Percentiles rank a stretch among this genome's conserved stretches.
Conservation (phyloP, 2,888 invertebrate genomes). For the Homarus gammarus region DNA sequence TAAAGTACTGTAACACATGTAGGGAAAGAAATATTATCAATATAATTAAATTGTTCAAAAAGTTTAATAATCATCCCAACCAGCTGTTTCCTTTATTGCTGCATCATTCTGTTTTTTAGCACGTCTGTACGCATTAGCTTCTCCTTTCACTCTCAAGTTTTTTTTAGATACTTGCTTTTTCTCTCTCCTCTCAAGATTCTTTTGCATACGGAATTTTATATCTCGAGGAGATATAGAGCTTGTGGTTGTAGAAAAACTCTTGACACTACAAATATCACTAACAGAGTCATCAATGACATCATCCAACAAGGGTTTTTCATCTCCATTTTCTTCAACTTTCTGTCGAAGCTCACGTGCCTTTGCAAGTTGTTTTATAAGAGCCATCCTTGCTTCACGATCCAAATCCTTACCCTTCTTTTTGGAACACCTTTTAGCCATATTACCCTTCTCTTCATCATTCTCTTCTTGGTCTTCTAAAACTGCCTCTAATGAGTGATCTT, state of each 20-base stretch:
- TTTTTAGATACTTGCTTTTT: slow-evolving; percentile 73
- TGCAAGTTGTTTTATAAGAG: slow-evolving; percentile 67
- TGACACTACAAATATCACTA: slow-evolving; percentile 61
- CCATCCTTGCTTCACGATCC: slow-evolving; percentile 54
- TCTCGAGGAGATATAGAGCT: slow-evolving; percentile 63
- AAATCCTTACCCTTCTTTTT: slow-evolving; percentile 53
- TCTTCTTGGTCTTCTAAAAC: slow-evolving; percentile 17
- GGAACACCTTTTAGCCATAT: neutral
- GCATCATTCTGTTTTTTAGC: slow-evolving; percentile 54
- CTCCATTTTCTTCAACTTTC: slow-evolving; percentile 65
- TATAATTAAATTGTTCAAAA: neutral
- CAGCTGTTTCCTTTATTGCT: slow-evolving; percentile 45
- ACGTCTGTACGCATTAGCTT: slow-evolving; percentile 72
- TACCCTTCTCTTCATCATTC: neutral
- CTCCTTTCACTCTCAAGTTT: slow-evolving; percentile 73
- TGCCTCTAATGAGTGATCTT: slow-evolving; percentile 26
- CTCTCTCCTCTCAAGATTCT: slow-evolving; percentile 48
- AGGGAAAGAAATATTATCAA: too few species aligned
- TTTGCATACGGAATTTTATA: slow-evolving; percentile 54
- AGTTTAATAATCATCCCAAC: slow-evolving; percentile 66
- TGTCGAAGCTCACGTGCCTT: slow-evolving; percentile 63
- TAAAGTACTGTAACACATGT: too few species aligned
- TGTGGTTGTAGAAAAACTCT: slow-evolving; percentile 68
- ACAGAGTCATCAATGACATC: slow-evolving; percentile 64
- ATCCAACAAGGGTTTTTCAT: slow-evolving; percentile 49